These are phyloP conservation scores for Phaenicophaeus curvirostris DNA, from an alignment of 2,797 vertebrate species.

Conservation along the genomic window DNA sequence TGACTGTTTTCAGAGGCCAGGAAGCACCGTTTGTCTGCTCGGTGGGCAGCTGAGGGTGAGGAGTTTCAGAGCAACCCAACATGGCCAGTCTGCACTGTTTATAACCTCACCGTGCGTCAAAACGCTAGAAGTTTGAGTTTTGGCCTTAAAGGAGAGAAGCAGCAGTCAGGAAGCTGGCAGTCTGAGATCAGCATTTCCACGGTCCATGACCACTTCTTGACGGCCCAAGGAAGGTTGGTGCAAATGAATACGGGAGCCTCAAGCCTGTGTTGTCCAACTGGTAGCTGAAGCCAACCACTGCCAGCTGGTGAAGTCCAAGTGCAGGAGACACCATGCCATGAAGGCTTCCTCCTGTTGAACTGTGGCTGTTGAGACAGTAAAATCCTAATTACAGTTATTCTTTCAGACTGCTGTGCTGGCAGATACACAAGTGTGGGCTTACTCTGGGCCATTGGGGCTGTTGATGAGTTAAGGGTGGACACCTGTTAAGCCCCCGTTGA, in stretches of 20 bases:
- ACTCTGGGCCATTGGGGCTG: neutral
- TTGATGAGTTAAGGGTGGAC: accelerated
- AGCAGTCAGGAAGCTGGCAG: neutral
- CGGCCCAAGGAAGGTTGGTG: neutral
- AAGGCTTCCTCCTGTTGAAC: neutral
- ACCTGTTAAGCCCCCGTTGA: neutral
- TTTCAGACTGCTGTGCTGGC: neutral
- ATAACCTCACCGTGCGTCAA: neutral
- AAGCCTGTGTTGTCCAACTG: neutral
- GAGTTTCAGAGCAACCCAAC: neutral
- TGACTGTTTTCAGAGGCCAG: neutral
- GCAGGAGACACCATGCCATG: neutral
- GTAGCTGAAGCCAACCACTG: neutral
- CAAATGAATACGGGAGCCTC: neutral
- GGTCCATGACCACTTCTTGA: neutral
- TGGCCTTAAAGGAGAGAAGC: neutral
- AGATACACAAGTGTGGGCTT: neutral
- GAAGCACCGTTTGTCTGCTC: neutral
- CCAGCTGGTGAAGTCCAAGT: neutral
- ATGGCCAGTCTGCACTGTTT: accelerated
- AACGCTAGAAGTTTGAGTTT: neutral
- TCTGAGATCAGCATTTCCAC: neutral
- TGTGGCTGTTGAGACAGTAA: neutral
- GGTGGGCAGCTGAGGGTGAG: neutral
- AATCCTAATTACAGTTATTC: neutral